A percentile compares a stretch with the other conserved stretches of the same genome.
These are phyloP conservation scores for Apostichopus californicus DNA, from an alignment of 35 echinoderm and acorn worm genomes.

Conservation along the genomic window DNA sequence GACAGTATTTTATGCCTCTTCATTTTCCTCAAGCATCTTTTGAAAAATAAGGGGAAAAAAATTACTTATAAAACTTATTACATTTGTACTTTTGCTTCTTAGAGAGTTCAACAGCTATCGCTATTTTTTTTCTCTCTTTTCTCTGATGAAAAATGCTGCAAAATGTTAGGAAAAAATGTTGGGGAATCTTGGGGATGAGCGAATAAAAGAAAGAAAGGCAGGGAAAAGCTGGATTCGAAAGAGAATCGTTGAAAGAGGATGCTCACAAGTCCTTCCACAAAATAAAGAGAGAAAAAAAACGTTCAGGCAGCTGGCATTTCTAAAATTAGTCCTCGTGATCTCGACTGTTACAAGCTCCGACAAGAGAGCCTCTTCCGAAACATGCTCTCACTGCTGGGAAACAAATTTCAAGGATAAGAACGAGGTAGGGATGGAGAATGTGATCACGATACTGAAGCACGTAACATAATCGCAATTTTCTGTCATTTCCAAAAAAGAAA, in stretches of 20 bases:
- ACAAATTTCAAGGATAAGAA: background rate
- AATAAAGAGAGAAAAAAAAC: background rate
- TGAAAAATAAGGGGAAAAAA: background rate
- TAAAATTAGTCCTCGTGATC: slow-evolving; percentile 10
- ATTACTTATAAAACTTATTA: too few species aligned
- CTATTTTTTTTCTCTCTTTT: background rate
- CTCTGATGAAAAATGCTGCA: background rate
- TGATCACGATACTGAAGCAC: slow-evolving; percentile 9
- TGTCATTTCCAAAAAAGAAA: background rate
- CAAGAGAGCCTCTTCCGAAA: background rate
- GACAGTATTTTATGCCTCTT: background rate
- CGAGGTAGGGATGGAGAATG: slow-evolving; percentile 2
- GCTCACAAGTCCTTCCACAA: background rate
- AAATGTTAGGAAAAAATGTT: background rate
- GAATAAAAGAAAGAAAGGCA: background rate
- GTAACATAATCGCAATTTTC: slow-evolving; percentile 47
- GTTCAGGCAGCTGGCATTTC: background rate
- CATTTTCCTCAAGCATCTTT: background rate
- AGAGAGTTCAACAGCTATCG: background rate
- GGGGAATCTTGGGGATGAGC: too few species aligned
- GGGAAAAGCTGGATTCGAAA: background rate
- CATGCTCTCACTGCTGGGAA: background rate
- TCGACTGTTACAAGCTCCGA: background rate
- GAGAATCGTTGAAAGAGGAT: background rate
- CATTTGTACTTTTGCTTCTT: background rate